A percentile compares a stretch with the other conserved stretches of the same genome.
These are phyloP conservation scores for Drosophila monieri DNA, from an alignment of 2,888 invertebrate genomes.

Conservation along the genomic window DNA sequence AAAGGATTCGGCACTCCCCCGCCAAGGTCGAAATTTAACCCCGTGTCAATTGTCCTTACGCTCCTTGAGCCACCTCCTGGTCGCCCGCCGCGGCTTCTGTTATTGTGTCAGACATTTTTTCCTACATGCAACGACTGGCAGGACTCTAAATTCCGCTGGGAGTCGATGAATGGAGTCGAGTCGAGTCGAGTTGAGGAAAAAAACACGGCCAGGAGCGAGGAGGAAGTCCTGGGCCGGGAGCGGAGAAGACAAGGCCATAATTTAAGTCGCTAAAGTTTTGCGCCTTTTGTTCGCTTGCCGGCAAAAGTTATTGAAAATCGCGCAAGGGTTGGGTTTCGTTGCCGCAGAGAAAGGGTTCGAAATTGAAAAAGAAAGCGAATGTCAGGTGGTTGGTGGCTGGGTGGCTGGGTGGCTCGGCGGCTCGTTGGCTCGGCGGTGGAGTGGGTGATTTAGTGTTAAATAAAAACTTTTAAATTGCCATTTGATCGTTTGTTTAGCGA, in stretches of 20 bases:
- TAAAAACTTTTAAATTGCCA: constrained; percentile 82
- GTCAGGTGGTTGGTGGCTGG: constrained; percentile 55
- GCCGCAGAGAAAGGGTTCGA: constrained; percentile 63
- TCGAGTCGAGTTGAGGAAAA: constrained; percentile 24
- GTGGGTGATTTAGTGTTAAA: constrained; percentile 80
- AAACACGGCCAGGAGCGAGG: constrained; percentile 14
- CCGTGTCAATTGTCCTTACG: constrained; percentile 28
- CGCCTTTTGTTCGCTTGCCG: constrained; percentile 70
- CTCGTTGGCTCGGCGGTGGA: constrained; percentile 31
- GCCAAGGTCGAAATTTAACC: constrained; percentile 25
- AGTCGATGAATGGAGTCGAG: constrained; percentile 40
- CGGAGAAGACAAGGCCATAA: constrained; percentile 69
- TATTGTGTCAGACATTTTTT: constrained; percentile 46
- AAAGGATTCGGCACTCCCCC: constrained; percentile 3
- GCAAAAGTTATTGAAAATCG: constrained; percentile 75
- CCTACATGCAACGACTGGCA: constrained; percentile 57
- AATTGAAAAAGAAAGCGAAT: constrained; percentile 74
- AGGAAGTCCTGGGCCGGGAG: not conserved
- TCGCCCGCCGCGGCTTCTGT: not conserved
- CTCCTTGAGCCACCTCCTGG: not conserved
- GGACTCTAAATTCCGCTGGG: constrained; percentile 65
- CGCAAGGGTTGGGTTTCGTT: constrained; percentile 58
- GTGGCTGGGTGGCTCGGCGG: constrained; percentile 3
- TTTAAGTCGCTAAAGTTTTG: constrained; percentile 75
- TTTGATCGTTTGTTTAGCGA: constrained; percentile 83